Base-by-base conservation (phyloP, 2,888 invertebrate genomes). In the Chironomus tentans region DNA sequence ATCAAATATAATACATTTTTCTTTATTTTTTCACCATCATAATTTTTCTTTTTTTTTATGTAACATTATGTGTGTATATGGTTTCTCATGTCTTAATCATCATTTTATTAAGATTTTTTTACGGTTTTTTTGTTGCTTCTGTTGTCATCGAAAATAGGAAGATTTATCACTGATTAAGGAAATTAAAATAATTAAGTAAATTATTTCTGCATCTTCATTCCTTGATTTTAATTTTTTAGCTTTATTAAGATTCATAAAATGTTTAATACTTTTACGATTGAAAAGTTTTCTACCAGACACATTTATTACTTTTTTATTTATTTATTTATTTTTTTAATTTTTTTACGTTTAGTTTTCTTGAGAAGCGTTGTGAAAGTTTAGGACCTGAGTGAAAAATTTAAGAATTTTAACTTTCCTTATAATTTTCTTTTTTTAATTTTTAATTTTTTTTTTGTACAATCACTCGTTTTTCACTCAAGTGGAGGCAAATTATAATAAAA, bases 1-100 rank as follows among this genome's bases (percentile, higher is more conserved):
- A 71, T 71, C 47, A 71, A 70, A 71, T 71, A 71, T 71, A 71
- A 71, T 71, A 71, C 71, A 71, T 71, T 71, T 62, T 70, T 70
- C 21, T 70, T 10, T 10, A 10, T 38, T 56, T 50, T 56, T 56
- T 5, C 56, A 22, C 28, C 48, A 47, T 71, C 28, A 24, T 65
- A 24, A 13, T 50, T 50, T 46, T 69, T 5, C 48, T 56, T 56
- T 56, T 28, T n/a, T 56, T 48, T 71, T 71, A 71, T 71, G 21
- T 71, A 71, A 71, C 71, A 71, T 71, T 71, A n/a, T 71, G 24
- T 71, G 71, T 71, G 71, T 71, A 10, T 71, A n/a, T n/a, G n/a
- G n/a, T n/a, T n/a, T n/a, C n/a, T 69, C 38, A 50, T 71, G 50
- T 48, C 71, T 71, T 71, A 71, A 24, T 24, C n/a, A 15, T 56